phyloP scores from a whole-genome alignment of 2,113 vertebrate genomes.

The Coturnix japonica region DNA sequence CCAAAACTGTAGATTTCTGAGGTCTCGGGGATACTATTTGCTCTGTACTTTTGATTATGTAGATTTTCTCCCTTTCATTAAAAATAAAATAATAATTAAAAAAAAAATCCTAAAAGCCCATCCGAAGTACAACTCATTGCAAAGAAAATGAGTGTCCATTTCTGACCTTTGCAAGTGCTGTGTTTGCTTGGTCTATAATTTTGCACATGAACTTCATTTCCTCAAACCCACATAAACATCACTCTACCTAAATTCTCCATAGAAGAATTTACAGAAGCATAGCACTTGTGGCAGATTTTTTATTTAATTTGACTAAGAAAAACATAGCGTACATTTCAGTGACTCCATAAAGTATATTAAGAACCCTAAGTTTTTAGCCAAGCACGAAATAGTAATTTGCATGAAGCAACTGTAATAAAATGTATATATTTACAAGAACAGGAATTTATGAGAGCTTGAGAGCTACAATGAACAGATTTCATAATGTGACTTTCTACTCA shows the following conservation, averaged over 20 bases:
- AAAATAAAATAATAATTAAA: neutral
- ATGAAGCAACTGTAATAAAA: neutral
- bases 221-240: neutral
- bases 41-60: neutral
- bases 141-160: neutral
- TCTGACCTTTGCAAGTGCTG: neutral
- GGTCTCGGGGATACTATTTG: neutral
- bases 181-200: neutral
- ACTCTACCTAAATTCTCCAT: accelerated
- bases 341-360: neutral
- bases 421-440: neutral
- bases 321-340: neutral
- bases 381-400: neutral
- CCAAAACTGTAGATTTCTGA: neutral
- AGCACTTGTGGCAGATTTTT: accelerated
- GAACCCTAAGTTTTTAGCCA: neutral
- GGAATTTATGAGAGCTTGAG: neutral
- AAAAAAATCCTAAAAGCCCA: neutral
- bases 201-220: neutral
- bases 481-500: neutral
- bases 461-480: neutral
- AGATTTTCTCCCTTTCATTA: neutral
- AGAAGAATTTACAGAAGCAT: neutral
- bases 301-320: neutral
- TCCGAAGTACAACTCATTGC: neutral